Evolutionary conservation across 2,888 invertebrate genomes (phyloP).

Genomic region (Andrena minutula): DNA sequence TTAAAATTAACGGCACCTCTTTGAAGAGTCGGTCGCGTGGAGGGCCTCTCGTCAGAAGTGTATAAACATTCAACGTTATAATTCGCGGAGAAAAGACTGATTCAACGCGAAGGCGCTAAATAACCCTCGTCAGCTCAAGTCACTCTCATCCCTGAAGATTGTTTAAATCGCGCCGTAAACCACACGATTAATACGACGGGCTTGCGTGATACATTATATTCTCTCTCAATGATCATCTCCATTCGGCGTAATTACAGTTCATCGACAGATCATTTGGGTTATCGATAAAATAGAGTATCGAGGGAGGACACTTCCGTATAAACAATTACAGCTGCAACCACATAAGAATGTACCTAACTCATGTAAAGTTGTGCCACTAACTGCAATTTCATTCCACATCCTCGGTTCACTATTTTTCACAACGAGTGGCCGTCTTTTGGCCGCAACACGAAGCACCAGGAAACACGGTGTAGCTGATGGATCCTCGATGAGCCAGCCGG

Average conservation of each 20-base stretch:
- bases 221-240: too few relatives aligned
- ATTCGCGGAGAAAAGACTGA: conserved; percentile 55
- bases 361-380: too few relatives aligned
- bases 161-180: conserved; percentile 3
- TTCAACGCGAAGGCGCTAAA: conserved; percentile 43
- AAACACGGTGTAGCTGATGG: background rate
- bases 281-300: too few relatives aligned
- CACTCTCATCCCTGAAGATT: conserved; percentile 21
- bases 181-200: background rate
- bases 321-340: background rate
- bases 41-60: conserved; percentile 62
- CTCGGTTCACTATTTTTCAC: background rate
- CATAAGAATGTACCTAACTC: too few relatives aligned
- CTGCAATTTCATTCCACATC: too few relatives aligned
- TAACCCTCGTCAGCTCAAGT: conserved; percentile 29
- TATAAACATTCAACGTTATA: conserved; percentile 64
- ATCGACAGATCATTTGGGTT: too few relatives aligned
- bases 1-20: conserved; percentile 65
- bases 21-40: conserved; percentile 51
- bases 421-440: background rate
- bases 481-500: background rate
- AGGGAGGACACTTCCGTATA: background rate
- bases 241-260: too few relatives aligned
- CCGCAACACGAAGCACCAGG: background rate
- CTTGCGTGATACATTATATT: background rate